phyloP scores from a whole-genome alignment of 2,113 vertebrate genomes.

The Halcyon senegalensis region DNA sequence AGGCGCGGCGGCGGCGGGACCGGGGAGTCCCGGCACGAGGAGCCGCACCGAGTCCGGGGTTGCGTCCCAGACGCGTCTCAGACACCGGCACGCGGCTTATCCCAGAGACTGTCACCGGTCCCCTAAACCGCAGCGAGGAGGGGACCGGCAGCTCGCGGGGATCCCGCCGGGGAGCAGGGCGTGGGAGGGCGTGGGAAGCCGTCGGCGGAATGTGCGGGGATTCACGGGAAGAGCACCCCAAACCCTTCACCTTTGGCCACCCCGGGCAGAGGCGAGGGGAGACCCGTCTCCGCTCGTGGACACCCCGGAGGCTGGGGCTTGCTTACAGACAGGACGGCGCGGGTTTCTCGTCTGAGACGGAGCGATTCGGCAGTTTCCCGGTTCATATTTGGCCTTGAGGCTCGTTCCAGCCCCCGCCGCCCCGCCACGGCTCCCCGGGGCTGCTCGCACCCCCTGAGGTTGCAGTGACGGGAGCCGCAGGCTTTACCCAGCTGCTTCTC shows the following conservation, averaged over 20 bases:
- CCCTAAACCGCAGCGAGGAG: not conserved
- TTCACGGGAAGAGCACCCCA: not conserved
- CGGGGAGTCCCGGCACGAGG: too few relatives aligned
- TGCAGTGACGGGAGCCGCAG: not conserved
- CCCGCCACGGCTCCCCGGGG: too few relatives aligned
- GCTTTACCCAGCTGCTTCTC: not conserved
- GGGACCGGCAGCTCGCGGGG: not conserved
- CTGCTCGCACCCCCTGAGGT: not conserved
- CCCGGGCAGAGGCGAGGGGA: too few relatives aligned
- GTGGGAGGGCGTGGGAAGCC: not conserved
- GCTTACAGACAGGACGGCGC: not conserved
- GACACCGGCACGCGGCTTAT: not conserved
- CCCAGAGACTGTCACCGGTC: not conserved
- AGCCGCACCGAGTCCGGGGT: not conserved
- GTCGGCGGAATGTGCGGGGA: not conserved
- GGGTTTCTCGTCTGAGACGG: not conserved
- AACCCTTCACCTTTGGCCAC: not conserved
- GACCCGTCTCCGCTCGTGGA: accelerated
- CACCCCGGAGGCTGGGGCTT: not conserved
- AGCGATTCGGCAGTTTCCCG: not conserved
- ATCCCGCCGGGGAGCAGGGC: not conserved
- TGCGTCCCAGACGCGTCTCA: too few relatives aligned
- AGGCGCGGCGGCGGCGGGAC: not conserved
- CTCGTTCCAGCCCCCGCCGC: not conserved
- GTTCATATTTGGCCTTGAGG: not conserved